These are phyloP conservation scores for Dendrolimus kikuchii DNA, from an alignment of 1,140 invertebrate genomes.

Conservation along the genomic window DNA sequence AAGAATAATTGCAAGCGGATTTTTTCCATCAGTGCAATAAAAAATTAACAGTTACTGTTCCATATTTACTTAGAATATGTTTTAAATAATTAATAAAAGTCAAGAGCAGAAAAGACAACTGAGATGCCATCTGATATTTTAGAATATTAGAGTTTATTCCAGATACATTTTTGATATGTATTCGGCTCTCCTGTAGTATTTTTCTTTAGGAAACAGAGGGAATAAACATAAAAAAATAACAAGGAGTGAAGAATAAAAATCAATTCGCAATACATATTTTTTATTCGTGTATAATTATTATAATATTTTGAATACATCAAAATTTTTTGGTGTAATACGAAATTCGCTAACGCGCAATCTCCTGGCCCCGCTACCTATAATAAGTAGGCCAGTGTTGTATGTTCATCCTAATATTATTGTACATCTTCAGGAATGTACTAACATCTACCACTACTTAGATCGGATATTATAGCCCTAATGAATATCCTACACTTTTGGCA, in stretches of 20 bases:
- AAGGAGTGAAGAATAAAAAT: slow-evolving; percentile 25
- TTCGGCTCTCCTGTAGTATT: too few relatives aligned
- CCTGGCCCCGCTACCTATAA: slow-evolving; percentile 32
- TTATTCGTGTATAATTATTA: slow-evolving; percentile 60
- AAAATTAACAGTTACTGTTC: too few relatives aligned
- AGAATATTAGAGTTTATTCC: too few relatives aligned
- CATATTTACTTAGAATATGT: too few relatives aligned
- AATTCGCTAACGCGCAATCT: slow-evolving; percentile 41
- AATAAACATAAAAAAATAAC: not conserved
- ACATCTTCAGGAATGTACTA: slow-evolving; percentile 65
- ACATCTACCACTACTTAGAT: slow-evolving; percentile 44
- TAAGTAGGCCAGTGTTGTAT: slow-evolving; percentile 36
- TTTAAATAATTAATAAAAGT: too few relatives aligned
- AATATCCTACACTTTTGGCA: too few relatives aligned
- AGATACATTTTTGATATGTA: too few relatives aligned
- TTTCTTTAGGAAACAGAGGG: too few relatives aligned
- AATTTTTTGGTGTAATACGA: slow-evolving; percentile 63
- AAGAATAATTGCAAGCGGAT: too few relatives aligned
- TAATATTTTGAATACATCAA: slow-evolving; percentile 63
- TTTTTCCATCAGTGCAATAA: too few relatives aligned
- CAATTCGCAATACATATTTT: slow-evolving; percentile 43
- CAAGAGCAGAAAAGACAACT: too few relatives aligned
- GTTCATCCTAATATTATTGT: slow-evolving; percentile 45
- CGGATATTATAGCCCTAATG: slow-evolving; percentile 17
- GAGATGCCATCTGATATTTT: too few relatives aligned